These are phyloP conservation scores for Sebastes nivosus DNA, from an alignment of 2,797 vertebrate genomes.

Conservation along the genomic window DNA sequence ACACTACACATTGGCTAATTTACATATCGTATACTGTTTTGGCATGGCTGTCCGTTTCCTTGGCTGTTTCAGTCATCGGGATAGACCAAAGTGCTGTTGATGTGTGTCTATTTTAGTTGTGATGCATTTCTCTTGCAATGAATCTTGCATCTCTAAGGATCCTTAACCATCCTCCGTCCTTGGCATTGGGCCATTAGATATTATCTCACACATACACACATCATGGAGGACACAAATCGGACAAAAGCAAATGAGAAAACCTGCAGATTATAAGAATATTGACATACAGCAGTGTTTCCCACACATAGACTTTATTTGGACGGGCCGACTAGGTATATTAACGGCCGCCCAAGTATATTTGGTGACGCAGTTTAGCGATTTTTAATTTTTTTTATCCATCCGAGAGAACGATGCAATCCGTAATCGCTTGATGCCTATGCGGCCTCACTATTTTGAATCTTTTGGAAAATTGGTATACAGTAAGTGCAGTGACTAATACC, in stretches of 20 bases:
- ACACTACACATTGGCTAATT: neutral
- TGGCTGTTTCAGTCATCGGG: neutral
- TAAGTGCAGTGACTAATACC: neutral
- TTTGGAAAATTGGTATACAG: neutral
- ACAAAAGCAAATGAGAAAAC: neutral
- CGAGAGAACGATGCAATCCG: too few relatives aligned
- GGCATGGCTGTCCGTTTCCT: neutral
- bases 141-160: conserved; percentile 1
- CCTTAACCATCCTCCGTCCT: neutral
- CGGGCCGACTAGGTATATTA: neutral
- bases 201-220: neutral
- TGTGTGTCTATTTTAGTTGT: conserved; percentile 3
- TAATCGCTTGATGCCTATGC: neutral
- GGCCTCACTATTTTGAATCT: neutral
- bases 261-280: neutral
- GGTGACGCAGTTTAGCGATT: too few relatives aligned
- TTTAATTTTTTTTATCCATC: too few relatives aligned
- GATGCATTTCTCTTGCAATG: conserved; percentile 8
- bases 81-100: neutral
- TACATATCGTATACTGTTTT: neutral
- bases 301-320: neutral
- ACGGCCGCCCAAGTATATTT: too few relatives aligned
- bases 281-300: neutral
- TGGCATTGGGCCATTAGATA: neutral
- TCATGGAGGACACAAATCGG: neutral